Conservation (phyloP, 2,888 invertebrate genomes). For the Sminthurides aquaticus region DNA sequence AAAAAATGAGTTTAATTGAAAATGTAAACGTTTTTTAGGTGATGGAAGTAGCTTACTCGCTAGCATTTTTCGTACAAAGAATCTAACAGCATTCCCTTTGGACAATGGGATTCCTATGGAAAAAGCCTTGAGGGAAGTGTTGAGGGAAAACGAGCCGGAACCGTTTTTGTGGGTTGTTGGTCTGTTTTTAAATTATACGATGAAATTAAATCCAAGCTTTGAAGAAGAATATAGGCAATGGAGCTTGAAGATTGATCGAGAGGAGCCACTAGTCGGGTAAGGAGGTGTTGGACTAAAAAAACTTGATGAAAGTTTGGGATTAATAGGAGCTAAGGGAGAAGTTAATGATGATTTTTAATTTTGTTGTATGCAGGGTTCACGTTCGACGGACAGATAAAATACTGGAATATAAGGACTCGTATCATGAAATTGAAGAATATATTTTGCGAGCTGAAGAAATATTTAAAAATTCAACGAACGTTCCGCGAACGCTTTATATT, state of each 20-base stretch:
- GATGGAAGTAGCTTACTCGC: too few relatives aligned
- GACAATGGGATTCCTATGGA: constrained; percentile 19
- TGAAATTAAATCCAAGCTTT: constrained; percentile 4
- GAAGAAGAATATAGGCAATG: background rate
- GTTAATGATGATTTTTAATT: too few relatives aligned
- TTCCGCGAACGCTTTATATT: constrained; percentile 8
- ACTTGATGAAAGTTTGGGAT: too few relatives aligned
- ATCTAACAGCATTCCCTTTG: constrained; percentile 19
- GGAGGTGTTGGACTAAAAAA: too few relatives aligned
- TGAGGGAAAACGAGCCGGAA: constrained; percentile 6
- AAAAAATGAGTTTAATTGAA: too few relatives aligned
- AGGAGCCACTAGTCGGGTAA: too few relatives aligned
- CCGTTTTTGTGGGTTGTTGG: constrained; percentile 26
- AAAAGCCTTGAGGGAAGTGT: background rate
- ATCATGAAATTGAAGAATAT: constrained; percentile 21
- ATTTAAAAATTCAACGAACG: background rate
- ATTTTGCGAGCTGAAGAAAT: constrained; percentile 9
- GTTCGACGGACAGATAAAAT: constrained; percentile 28
- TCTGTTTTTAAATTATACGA: constrained; percentile 20
- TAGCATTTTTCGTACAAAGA: too few relatives aligned
- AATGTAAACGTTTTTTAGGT: too few relatives aligned
- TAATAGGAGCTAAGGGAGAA: too few relatives aligned
- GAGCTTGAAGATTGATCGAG: too few relatives aligned
- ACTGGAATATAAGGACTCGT: constrained; percentile 1
- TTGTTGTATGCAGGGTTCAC: constrained; percentile 23